phyloP scores from a whole-genome alignment of 2,797 vertebrate genomes.

The Coccyzus lansbergi region DNA sequence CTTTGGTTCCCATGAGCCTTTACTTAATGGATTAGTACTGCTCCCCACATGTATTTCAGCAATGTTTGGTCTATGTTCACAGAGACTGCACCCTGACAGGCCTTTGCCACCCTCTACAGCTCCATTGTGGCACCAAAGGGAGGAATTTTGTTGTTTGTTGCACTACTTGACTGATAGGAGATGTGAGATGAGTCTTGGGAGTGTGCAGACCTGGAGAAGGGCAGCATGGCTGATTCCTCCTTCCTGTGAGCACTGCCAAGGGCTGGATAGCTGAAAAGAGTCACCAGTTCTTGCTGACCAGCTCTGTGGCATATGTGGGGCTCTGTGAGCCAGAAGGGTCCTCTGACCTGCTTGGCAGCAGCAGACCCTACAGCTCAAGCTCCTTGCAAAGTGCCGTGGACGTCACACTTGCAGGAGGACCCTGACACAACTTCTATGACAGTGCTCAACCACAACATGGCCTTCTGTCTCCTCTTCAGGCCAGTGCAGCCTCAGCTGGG shows the following conservation, averaged over 20 bases:
- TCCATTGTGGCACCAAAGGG: background rate
- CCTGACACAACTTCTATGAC: background rate
- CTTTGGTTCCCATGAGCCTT: background rate
- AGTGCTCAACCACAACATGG: background rate
- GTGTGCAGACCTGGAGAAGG: background rate
- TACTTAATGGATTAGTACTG: background rate
- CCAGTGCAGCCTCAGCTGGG: background rate
- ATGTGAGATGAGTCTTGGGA: background rate
- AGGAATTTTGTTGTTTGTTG: accelerated
- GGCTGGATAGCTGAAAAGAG: background rate
- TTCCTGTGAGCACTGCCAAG: background rate
- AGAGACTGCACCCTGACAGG: background rate
- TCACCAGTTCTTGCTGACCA: background rate
- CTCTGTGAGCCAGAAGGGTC: background rate
- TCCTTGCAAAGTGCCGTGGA: accelerated
- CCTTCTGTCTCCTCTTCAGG: background rate
- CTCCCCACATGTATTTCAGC: background rate
- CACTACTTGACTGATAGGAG: background rate
- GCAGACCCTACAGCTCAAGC: background rate
- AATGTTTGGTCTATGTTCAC: accelerated
- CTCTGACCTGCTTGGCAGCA: background rate
- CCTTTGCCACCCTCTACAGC: background rate
- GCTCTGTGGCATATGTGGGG: accelerated
- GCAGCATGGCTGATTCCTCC: accelerated
- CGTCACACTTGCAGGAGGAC: background rate